Conservation (phyloP, 92 coral and sea anemone species). For the Umimayanthus chanpuru region DNA sequence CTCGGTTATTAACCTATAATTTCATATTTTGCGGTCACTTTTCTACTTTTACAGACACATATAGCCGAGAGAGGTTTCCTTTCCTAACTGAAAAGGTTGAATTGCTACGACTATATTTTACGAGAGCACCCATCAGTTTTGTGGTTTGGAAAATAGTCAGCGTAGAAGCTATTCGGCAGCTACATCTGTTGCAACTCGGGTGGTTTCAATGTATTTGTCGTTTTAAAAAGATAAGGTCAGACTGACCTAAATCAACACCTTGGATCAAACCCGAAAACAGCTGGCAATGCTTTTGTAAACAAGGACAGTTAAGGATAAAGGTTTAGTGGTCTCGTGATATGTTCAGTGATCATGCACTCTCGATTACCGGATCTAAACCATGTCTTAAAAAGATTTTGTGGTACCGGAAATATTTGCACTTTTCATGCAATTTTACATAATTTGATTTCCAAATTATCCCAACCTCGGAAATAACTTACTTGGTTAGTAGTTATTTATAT, state of each 20-base stretch:
- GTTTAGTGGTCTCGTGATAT: neutral
- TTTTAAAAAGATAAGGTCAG: neutral
- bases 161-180: neutral
- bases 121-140: neutral
- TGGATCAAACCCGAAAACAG: neutral
- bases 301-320: neutral
- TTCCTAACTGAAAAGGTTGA: neutral
- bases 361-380: neutral
- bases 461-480: conserved; percentile 2
- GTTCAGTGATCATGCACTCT: neutral
- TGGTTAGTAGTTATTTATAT: neutral
- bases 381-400: neutral
- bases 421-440: neutral
- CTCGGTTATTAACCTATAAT: neutral
- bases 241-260: conserved; percentile 6
- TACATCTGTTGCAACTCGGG: neutral
- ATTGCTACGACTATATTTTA: neutral
- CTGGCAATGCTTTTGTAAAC: conserved; percentile 15
- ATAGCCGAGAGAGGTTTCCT: neutral
- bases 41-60: neutral
- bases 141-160: neutral
- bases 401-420: conserved; percentile 34
- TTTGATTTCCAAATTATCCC: conserved; percentile 20
- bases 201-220: neutral
- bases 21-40: neutral